These are phyloP conservation scores for Ardeotis arabs DNA, from an alignment of 2,113 vertebrate genomes.

Conservation along the genomic window DNA sequence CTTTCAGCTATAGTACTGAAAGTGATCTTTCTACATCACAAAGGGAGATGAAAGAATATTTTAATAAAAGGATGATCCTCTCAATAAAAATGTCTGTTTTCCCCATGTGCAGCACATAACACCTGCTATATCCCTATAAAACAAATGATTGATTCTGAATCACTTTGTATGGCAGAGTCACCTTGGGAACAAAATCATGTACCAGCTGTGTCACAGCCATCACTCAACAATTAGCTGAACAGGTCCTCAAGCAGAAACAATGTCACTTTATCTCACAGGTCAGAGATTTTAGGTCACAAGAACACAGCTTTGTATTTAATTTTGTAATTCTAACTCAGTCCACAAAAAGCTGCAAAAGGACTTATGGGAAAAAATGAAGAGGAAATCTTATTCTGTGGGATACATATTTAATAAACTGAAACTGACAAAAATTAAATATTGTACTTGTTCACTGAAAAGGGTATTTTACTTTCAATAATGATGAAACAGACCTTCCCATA, in stretches of 20 bases:
- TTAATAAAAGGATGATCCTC: constrained; percentile 32
- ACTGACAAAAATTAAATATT: not conserved
- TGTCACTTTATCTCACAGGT: constrained; percentile 7
- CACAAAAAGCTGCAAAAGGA: not conserved
- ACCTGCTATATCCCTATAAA: not conserved
- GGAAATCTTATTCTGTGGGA: not conserved
- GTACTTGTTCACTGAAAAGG: not conserved
- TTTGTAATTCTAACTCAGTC: not conserved
- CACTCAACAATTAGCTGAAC: constrained; percentile 39
- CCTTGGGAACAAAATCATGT: constrained; percentile 25
- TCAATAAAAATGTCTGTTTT: not conserved
- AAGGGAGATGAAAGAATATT: not conserved
- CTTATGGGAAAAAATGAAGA: not conserved
- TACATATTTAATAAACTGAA: not conserved
- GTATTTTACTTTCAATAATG: not conserved
- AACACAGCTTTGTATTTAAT: not conserved
- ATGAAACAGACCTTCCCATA: not conserved
- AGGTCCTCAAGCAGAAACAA: constrained; percentile 10
- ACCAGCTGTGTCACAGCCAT: constrained; percentile 8
- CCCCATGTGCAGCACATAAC: not conserved
- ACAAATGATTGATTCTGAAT: not conserved
- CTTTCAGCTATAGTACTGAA: not conserved
- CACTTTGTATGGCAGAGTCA: not conserved
- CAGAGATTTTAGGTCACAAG: constrained; percentile 13
- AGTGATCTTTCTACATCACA: not conserved